Percentiles rank a stretch among this genome's conserved stretches.
phyloP scores from a whole-genome alignment of 2,888 invertebrate genomes.

The Microplitis manilae region DNA sequence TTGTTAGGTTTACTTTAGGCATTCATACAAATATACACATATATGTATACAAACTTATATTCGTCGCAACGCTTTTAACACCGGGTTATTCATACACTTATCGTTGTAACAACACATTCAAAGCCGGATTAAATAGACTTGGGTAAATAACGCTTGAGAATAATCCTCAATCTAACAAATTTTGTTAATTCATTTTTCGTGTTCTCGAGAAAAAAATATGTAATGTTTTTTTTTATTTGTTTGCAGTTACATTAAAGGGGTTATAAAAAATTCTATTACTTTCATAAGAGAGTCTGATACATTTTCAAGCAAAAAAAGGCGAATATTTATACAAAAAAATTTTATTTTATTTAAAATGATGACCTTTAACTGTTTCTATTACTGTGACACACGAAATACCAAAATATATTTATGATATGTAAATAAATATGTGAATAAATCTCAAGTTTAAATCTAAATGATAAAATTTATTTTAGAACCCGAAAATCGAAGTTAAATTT shows the following conservation, averaged over 20 bases:
- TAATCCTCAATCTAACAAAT: not conserved
- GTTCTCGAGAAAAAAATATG: not conserved
- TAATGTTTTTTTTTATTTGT: no score
- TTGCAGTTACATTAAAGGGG: no score
- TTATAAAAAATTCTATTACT: no score
- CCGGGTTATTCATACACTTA: conserved; percentile 52
- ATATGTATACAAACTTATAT: conserved; percentile 25
- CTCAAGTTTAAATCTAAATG: not conserved
- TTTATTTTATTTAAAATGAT: no score
- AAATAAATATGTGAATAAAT: conserved; percentile 2
- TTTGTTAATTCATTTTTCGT: not conserved
- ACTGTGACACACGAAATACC: conserved; percentile 12
- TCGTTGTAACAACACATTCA: conserved; percentile 62
- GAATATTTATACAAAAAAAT: no score
- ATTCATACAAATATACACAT: not conserved
- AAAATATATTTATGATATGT: conserved; percentile 19
- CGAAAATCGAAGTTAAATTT: conserved; percentile 29
- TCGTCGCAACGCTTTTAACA: conserved; percentile 46
- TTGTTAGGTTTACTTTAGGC: conserved; percentile 29
- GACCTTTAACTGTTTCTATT: not conserved
- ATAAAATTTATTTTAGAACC: not conserved
- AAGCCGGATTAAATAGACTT: conserved; percentile 57
- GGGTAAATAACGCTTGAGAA: conserved; percentile 17
- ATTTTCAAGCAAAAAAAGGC: no score
- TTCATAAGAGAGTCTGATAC: no score